Base-by-base conservation (phyloP, 2,113 vertebrate species). In the Cettia cetti region DNA sequence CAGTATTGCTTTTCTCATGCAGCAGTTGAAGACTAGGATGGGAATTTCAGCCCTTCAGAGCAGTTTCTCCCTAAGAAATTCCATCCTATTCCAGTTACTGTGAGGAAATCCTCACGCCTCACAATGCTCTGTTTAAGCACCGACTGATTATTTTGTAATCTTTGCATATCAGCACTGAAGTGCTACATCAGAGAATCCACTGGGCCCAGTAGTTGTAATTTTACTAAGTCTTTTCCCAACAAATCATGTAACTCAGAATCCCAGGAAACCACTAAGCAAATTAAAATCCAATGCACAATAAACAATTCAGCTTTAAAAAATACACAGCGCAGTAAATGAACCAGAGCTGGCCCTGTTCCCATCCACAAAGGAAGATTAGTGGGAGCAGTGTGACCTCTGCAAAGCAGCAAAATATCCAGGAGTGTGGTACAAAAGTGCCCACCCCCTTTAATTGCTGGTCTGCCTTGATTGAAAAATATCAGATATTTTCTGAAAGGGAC, bases 281-380 rank as follows among this genome's bases (percentile, higher is more conserved):
- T 64, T 83, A 88, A 88, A 94, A 83, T 59, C 60, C 0, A 0
- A n/a, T 59, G 39, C n/a, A 79, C 26, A 53, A 74, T 75, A 69
- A 87, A 79, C 39, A 83, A 53, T 30, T 69, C 66, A 18, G 66
- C 50, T 94, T 83, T 91, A 53, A 84, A 91, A 88, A 88, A 59
- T n/a, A 57, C 44, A 59, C n/a, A 15, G 76, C 0, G 0, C 59
- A 79, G 68, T 57, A 87, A 91, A 79, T 83, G 42, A 79, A 80
- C 56, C 44, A 64, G 56, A 94, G 64, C 17, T 88, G 60, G 23
- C n/a, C 31, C 39, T 3, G 2, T 88, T 80, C 89, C 54, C 82
- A 53, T 37, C 39, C 65, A 53, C 72, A 64, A 64, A 64, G 23
- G 66, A 83, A 75, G 56, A 44, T 68, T 78, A 78, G 42, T 68